Base-by-base conservation (phyloP, 2,888 invertebrate genomes). In the Neoascia interrupta region DNA sequence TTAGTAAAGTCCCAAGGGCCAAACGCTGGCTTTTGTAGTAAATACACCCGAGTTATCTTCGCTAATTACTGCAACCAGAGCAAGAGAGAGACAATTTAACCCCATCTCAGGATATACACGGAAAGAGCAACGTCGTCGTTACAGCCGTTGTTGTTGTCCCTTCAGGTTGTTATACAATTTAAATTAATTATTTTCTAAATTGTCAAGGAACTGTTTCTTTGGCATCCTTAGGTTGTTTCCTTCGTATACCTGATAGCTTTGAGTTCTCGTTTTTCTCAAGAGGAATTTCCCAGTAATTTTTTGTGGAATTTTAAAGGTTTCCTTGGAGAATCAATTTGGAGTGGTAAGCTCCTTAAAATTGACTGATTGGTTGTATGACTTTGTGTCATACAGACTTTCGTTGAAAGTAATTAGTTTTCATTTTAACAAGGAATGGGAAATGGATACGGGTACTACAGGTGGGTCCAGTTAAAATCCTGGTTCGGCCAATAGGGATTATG, bases 161-260 rank as follows among this genome's bases (percentile, higher is more conserved):
- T 16, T 26, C 15, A 19, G 61, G 37, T 49, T 61, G 61, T 39
- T 28, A 19, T 49, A 61, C 19, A 61, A 49, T 61, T 61, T 21
- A 39, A 61, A 61, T 61, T 49, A 61, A 61, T 61, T 49, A 49
- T 39, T 61, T 61, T 49, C 16, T 49, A 49, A 61, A 61, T 49
- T 49, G 49, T 61, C 49, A 39, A 19, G 10, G 37, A 36, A 15
- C 47, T 36, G 34, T 60, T 60, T 37, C 47, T 11, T 16, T 23
- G 60, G 16, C 16, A 49, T 49, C 60, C 31, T 37, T 18, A 23
- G 15, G 16, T 36, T 41, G 4, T 11, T n/a, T n/a, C n/a, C n/a
- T n/a, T n/a, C n/a, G n/a, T n/a, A n/a, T n/a, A n/a, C n/a, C n/a
- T n/a, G n/a, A n/a, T n/a, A n/a, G n/a, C n/a, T n/a, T n/a, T n/a